Conservation (phyloP, 2,797 vertebrate species). For the Toxotes lorentzi region DNA sequence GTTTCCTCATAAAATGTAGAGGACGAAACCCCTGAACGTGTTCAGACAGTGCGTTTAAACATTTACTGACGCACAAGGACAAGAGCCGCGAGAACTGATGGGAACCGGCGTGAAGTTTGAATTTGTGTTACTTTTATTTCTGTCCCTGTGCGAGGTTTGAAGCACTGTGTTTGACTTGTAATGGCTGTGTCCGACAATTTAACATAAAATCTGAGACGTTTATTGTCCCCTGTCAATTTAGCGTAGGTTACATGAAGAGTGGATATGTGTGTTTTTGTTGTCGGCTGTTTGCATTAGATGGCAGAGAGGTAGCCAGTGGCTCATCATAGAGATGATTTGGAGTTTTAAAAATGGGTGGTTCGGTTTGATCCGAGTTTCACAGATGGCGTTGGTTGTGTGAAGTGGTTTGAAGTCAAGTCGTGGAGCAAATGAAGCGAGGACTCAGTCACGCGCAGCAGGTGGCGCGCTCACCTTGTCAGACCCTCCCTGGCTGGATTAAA, state of each 20-base stretch:
- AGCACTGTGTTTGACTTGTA: no score
- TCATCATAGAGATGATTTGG: neutral
- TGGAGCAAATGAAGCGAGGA: neutral
- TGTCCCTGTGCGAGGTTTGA: no score
- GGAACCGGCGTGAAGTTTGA: no score
- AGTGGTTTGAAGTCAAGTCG: neutral
- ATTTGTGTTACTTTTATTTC: no score
- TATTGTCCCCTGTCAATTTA: neutral
- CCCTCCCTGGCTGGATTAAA: conserved; percentile 46
- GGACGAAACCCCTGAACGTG: neutral
- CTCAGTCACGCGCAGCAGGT: conserved; percentile 26
- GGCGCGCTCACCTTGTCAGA: conserved; percentile 32
- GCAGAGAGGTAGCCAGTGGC: neutral
- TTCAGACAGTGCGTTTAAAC: no score
- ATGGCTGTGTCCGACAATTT: no score
- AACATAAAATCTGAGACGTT: no score
- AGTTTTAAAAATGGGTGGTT: neutral
- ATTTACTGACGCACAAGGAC: no score
- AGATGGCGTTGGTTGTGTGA: no score
- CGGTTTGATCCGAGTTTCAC: neutral
- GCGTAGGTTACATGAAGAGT: neutral
- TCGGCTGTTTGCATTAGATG: no score
- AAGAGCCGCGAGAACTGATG: no score
- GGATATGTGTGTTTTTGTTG: no score
- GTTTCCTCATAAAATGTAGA: neutral